phyloP scores from a whole-genome alignment of 2,888 invertebrate species.

The Caenorhabditis angaria region DNA sequence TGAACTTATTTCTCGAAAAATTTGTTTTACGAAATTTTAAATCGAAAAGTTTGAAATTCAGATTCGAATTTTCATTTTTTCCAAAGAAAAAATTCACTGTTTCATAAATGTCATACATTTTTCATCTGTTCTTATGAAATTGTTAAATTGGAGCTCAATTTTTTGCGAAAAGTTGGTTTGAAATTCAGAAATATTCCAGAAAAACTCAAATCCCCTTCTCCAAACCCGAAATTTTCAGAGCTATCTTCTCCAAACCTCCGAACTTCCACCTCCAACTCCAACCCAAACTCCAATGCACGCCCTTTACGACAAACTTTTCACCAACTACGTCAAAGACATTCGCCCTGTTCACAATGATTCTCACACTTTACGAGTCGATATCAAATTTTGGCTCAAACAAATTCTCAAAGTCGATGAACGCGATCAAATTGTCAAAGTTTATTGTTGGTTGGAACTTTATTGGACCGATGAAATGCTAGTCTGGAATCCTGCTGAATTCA shows the following conservation, averaged over 20 bases:
- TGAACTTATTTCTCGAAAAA: too few species aligned
- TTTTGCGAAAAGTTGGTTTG: too few species aligned
- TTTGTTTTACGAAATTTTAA: too few species aligned
- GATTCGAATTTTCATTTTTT: too few species aligned
- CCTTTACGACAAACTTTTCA: conserved; percentile 61
- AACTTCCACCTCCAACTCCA: neutral
- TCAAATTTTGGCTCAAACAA: conserved; percentile 72
- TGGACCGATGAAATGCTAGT: conserved; percentile 64
- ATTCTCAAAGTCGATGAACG: conserved; percentile 68
- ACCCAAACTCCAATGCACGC: conserved; percentile 45
- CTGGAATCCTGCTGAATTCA: conserved; percentile 67
- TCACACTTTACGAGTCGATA: conserved; percentile 47
- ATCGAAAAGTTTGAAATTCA: too few species aligned
- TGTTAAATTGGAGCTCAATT: too few species aligned
- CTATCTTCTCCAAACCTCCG: neutral
- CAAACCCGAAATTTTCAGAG: neutral
- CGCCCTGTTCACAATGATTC: conserved; percentile 67
- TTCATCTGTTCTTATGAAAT: too few species aligned
- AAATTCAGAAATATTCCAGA: too few species aligned
- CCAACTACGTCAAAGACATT: conserved; percentile 61
- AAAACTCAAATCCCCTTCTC: too few species aligned
- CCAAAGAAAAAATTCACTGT: too few species aligned
- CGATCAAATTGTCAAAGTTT: conserved; percentile 68
- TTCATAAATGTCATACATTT: too few species aligned
- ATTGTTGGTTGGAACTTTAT: conserved; percentile 68